A percentile compares a stretch with the other conserved stretches of the same genome.
Conservation (phyloP, 2,113 vertebrate genomes). For the Neodontobutis hainanensis region DNA sequence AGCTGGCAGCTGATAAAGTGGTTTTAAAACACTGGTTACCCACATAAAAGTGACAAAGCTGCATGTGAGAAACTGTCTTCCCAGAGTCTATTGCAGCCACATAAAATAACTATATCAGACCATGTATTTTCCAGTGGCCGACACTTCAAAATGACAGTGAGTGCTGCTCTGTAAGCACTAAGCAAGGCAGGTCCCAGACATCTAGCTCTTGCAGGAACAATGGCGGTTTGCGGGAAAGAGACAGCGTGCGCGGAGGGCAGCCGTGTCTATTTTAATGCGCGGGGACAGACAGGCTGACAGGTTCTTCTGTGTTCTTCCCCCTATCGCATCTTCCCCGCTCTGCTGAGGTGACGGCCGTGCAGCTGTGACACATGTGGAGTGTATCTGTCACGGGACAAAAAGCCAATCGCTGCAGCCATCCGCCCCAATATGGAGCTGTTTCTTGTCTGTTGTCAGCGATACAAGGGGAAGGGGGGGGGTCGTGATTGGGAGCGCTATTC, state of each 20-base stretch:
- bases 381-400: conserved; percentile 64
- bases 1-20: too few relatives aligned
- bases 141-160: conserved; percentile 52
- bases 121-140: conserved; percentile 6
- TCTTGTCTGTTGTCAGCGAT: conserved; percentile 41
- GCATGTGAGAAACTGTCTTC: neutral
- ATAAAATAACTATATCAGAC: conserved; percentile 20
- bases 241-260: conserved; percentile 22
- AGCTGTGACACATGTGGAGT: conserved; percentile 57
- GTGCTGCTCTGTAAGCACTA: conserved; percentile 51
- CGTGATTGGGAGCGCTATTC: conserved; percentile 38
- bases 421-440: conserved; percentile 36
- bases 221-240: conserved; percentile 24
- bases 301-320: neutral
- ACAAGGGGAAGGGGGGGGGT: conserved; percentile 16
- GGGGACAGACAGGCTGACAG: conserved; percentile 57
- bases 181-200: conserved; percentile 52
- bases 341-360: conserved; percentile 34
- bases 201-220: conserved; percentile 50
- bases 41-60: too few relatives aligned
- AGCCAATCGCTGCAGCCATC: conserved; percentile 50
- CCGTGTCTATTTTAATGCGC: conserved; percentile 54
- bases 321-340: conserved; percentile 33
- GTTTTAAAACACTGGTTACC: too few relatives aligned
- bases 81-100: neutral